A percentile compares a stretch with the other conserved stretches of the same genome.
phyloP scores from a whole-genome alignment of 2,113 vertebrate species.

The Pionites leucogaster region DNA sequence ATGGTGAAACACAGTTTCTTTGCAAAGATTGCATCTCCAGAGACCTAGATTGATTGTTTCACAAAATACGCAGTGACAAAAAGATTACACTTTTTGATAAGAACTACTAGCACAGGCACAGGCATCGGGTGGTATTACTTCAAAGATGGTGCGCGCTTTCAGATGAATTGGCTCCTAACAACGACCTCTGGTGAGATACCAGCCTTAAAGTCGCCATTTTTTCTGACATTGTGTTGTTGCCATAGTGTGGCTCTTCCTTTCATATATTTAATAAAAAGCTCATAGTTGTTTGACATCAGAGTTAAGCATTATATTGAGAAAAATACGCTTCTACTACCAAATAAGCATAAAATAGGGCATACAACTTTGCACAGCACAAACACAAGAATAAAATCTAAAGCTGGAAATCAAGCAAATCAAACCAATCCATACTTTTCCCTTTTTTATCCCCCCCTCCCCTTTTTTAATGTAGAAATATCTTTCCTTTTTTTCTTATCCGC shows the following conservation, averaged over 20 bases:
- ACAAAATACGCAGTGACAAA: constrained; percentile 61
- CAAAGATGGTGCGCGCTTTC: constrained; percentile 31
- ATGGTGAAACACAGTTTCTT: constrained; percentile 9
- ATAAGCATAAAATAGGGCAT: background rate
- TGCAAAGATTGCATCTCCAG: constrained; percentile 16
- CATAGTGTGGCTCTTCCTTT: background rate
- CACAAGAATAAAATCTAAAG: background rate
- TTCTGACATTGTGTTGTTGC: constrained; percentile 36
- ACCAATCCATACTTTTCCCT: background rate
- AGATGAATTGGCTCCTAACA: constrained; percentile 36
- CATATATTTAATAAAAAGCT: constrained; percentile 11
- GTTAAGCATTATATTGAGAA: constrained; percentile 17
- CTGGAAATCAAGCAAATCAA: background rate
- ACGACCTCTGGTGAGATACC: constrained; percentile 14
- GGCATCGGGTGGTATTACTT: background rate
- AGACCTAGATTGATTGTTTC: constrained; percentile 64
- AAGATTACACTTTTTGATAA: constrained; percentile 70
- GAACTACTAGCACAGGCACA: background rate
- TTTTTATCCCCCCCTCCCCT: too few relatives aligned
- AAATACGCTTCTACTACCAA: background rate
- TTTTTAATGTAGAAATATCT: background rate
- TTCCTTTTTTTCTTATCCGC: background rate
- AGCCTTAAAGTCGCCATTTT: constrained; percentile 23
- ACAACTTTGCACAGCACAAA: background rate
- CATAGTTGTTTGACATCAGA: background rate